These are phyloP conservation scores for Caenorhabditis doughertyi DNA, from an alignment of 2,888 invertebrate genomes.

Conservation along the genomic window DNA sequence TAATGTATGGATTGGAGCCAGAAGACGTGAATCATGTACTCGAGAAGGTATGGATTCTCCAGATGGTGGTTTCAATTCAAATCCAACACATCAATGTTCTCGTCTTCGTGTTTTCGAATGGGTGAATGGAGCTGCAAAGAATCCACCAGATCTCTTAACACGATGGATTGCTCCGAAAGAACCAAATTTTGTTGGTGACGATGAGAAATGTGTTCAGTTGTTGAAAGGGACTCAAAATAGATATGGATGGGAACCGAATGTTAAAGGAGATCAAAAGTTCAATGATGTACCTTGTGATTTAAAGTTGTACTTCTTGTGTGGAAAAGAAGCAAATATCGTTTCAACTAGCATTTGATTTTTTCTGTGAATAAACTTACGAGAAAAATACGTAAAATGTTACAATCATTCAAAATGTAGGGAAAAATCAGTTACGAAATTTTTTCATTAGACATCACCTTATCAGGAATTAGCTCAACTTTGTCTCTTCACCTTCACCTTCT, in stretches of 20 bases:
- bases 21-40: background rate
- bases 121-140: constrained; percentile 2
- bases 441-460: no score
- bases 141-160: background rate
- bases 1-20: constrained; percentile 4
- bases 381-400: background rate
- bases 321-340: constrained; percentile 8
- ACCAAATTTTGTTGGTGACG: background rate
- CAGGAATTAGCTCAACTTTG: background rate
- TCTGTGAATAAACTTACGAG: no score
- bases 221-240: background rate
- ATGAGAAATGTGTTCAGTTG: background rate
- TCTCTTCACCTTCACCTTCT: constrained; percentile 7
- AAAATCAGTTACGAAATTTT: no score
- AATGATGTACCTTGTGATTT: background rate
- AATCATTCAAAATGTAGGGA: background rate
- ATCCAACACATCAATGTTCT: background rate
- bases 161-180: background rate
- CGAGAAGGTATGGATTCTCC: no score
- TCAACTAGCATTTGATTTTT: no score
- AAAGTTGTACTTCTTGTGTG: background rate
- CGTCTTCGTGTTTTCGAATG: constrained; percentile 3
- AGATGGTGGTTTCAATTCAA: background rate
- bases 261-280: background rate
- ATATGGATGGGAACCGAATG: background rate